Percentiles rank a stretch among this genome's conserved stretches.
Conservation (phyloP, 2,113 vertebrate genomes). For the Scolopax mira region DNA sequence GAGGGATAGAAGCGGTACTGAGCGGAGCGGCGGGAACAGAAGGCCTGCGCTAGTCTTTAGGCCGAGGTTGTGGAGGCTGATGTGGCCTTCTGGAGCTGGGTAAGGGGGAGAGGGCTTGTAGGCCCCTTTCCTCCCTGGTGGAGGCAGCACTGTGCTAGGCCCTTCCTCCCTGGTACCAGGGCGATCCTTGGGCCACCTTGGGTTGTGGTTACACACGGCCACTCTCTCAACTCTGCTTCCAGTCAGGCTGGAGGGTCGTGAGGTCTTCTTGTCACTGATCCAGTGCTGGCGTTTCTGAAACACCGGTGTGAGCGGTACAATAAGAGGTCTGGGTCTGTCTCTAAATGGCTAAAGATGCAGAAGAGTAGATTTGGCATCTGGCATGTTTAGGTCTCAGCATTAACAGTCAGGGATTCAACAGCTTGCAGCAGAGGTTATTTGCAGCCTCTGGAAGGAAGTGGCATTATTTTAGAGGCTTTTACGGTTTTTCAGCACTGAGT, state of each 20-base stretch:
- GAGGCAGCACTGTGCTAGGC: not conserved
- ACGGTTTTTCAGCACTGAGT: not conserved
- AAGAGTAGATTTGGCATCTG: not conserved
- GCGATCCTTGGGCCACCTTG: no score
- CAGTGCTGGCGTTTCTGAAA: rapidly evolving
- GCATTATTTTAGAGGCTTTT: not conserved
- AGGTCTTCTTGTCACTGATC: rapidly evolving
- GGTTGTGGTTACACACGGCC: rapidly evolving
- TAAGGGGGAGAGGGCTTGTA: no score
- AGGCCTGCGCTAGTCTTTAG: not conserved
- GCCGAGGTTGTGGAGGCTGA: not conserved
- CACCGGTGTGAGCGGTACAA: rapidly evolving
- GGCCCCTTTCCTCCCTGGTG: not conserved
- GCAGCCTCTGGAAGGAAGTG: not conserved
- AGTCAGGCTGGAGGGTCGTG: rapidly evolving
- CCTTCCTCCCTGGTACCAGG: not conserved
- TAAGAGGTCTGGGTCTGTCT: rapidly evolving
- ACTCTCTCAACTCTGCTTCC: rapidly evolving
- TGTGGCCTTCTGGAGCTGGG: not conserved
- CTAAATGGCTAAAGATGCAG: rapidly evolving
- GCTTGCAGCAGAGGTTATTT: not conserved
- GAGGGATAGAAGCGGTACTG: not conserved
- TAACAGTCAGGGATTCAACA: no score
- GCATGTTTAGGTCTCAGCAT: not conserved
- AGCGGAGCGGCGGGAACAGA: not conserved